Conservation (phyloP, 2,113 vertebrate species). For the Sula dactylatra region DNA sequence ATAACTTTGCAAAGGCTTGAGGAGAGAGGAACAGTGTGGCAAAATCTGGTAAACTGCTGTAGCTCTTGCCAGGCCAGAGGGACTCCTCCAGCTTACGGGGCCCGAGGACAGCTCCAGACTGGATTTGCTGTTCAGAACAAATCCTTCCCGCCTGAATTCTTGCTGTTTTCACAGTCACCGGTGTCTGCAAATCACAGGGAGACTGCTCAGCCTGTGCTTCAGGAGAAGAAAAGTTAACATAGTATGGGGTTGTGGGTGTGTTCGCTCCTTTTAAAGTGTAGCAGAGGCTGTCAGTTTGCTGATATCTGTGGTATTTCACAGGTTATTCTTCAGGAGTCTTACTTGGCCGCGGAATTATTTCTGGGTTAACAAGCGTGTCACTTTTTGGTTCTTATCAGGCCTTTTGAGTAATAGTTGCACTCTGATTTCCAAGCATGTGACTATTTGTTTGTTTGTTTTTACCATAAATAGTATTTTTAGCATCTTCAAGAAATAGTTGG, state of each 20-base stretch:
- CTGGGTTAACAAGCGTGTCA: background rate
- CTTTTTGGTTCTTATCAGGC: background rate
- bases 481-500: background rate
- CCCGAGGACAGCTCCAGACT: background rate
- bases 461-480: constrained; percentile 11
- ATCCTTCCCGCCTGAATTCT: background rate
- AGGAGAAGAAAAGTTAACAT: background rate
- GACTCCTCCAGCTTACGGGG: background rate
- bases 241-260: background rate
- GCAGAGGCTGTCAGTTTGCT: background rate
- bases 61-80: background rate
- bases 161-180: background rate
- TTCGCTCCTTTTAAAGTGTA: fast-evolving
- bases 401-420: background rate
- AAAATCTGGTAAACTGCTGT: background rate
- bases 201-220: background rate
- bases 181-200: background rate
- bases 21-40: background rate
- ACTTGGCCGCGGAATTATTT: background rate
- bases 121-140: background rate
- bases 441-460: background rate
- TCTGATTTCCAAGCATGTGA: background rate
- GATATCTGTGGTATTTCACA: background rate
- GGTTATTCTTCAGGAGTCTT: background rate
- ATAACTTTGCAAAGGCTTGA: background rate